Evolutionary conservation across 2,888 invertebrate genomes (phyloP).

Genomic region (Gnatocerus cornutus): DNA sequence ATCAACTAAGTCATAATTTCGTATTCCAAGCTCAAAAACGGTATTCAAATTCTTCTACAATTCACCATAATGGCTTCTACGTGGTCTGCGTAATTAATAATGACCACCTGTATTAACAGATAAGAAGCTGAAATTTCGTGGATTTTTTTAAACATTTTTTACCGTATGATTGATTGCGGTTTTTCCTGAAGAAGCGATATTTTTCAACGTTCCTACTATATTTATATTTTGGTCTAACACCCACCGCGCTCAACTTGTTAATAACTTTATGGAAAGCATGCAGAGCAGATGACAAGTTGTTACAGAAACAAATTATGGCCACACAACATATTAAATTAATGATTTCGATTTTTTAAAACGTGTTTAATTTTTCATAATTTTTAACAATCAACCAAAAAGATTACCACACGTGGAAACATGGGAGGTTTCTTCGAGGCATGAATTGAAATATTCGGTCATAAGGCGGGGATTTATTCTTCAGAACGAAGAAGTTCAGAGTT

Average conservation of each 20-base stretch:
- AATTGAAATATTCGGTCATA: not conserved
- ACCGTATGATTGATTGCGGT: slow-evolving; percentile 13
- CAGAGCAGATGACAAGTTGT: slow-evolving; percentile 37
- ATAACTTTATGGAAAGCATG: slow-evolving; percentile 37
- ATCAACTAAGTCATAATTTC: too few relatives aligned
- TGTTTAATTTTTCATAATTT: slow-evolving; percentile 25
- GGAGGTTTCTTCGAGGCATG: not conserved
- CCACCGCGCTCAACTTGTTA: slow-evolving; percentile 29
- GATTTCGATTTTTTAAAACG: slow-evolving; percentile 31
- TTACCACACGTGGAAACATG: not conserved
- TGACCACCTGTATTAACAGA: slow-evolving; percentile 19
- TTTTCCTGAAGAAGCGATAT: slow-evolving; percentile 8
- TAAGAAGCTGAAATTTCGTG: slow-evolving; percentile 1
- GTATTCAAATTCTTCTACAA: too few relatives aligned
- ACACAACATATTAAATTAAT: slow-evolving; percentile 35
- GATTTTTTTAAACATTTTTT: slow-evolving; percentile 7
- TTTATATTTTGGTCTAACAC: slow-evolving; percentile 30
- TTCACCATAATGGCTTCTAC: not conserved
- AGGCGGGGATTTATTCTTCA: not conserved
- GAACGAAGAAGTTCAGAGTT: not conserved
- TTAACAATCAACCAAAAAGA: slow-evolving; percentile 10
- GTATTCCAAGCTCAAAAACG: too few relatives aligned
- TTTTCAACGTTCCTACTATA: not conserved
- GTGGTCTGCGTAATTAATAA: slow-evolving; percentile 6
- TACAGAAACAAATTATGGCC: slow-evolving; percentile 36